These are phyloP conservation scores for Montifringilla adamsi DNA, from an alignment of 2,113 vertebrate species.

Conservation along the genomic window DNA sequence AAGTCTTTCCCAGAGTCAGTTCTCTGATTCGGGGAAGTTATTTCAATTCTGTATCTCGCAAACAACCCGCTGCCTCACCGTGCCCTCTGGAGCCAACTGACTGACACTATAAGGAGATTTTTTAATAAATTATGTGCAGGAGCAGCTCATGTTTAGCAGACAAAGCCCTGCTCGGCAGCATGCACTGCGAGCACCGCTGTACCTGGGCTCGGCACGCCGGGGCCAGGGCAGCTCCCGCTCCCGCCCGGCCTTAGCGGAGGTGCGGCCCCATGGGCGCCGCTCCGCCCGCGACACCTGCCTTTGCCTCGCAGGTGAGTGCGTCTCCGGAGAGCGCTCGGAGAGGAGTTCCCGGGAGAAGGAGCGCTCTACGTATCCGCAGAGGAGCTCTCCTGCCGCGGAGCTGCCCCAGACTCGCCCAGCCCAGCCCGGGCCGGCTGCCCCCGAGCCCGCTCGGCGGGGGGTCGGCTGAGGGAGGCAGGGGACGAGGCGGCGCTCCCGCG, in stretches of 20 bases:
- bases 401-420: background rate
- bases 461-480: background rate
- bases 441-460: background rate
- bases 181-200: background rate
- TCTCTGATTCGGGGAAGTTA: slow-evolving; percentile 13
- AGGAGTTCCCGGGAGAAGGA: background rate
- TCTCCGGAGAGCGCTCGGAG: background rate
- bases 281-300: background rate
- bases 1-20: slow-evolving; percentile 27
- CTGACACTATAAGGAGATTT: background rate
- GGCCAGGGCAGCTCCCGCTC: background rate
- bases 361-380: background rate
- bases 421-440: background rate
- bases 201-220: background rate
- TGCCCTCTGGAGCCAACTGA: background rate
- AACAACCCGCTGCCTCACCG: background rate
- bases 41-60: background rate
- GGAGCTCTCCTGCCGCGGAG: background rate
- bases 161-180: background rate
- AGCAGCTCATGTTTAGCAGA: background rate
- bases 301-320: background rate
- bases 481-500: background rate
- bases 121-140: background rate
- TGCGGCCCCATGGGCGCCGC: background rate
- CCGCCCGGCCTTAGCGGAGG: background rate